These are phyloP conservation scores for Patiria pectinifera DNA, from an alignment of 53 echinoderm and acorn worm genomes.

Conservation along the genomic window DNA sequence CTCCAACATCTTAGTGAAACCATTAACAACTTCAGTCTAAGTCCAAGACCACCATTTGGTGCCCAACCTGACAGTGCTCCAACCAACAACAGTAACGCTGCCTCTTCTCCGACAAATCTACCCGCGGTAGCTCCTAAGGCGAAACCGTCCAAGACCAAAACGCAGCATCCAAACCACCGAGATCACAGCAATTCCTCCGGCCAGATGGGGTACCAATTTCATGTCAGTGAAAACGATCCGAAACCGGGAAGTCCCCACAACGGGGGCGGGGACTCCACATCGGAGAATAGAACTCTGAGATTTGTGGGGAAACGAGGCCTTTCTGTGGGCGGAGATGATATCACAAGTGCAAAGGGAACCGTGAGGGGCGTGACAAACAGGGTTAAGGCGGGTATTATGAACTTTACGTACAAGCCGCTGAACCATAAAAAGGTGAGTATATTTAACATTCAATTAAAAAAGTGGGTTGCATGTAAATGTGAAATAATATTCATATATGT, in stretches of 20 bases:
- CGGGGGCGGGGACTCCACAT: slow-evolving; percentile 34
- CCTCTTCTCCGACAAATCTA: neutral
- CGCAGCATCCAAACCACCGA: slow-evolving; percentile 14
- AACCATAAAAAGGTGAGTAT: slow-evolving; percentile 76
- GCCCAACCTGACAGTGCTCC: neutral
- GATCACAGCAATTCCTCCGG: slow-evolving; percentile 20
- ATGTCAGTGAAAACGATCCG: slow-evolving; percentile 30
- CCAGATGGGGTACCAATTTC: slow-evolving; percentile 48
- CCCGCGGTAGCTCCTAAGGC: slow-evolving; percentile 23
- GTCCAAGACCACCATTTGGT: neutral
- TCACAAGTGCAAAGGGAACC: slow-evolving; percentile 84
- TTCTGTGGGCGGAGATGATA: slow-evolving; percentile 87
- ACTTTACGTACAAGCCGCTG: slow-evolving; percentile 89
- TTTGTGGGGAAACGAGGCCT: slow-evolving; percentile 92
- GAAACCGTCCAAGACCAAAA: slow-evolving; percentile 42
- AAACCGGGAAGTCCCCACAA: neutral
- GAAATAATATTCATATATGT: too few species aligned
- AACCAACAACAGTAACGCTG: neutral
- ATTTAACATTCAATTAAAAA: neutral
- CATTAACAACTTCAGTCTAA: slow-evolving; percentile 23
- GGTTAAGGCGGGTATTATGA: slow-evolving; percentile 92
- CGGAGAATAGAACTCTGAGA: slow-evolving; percentile 86
- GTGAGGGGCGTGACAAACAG: slow-evolving; percentile 93
- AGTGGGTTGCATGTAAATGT: neutral
- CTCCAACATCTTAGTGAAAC: slow-evolving; percentile 20